These are phyloP conservation scores for Gallinago undulata DNA, from an alignment of 2,113 vertebrate species.

Conservation along the genomic window DNA sequence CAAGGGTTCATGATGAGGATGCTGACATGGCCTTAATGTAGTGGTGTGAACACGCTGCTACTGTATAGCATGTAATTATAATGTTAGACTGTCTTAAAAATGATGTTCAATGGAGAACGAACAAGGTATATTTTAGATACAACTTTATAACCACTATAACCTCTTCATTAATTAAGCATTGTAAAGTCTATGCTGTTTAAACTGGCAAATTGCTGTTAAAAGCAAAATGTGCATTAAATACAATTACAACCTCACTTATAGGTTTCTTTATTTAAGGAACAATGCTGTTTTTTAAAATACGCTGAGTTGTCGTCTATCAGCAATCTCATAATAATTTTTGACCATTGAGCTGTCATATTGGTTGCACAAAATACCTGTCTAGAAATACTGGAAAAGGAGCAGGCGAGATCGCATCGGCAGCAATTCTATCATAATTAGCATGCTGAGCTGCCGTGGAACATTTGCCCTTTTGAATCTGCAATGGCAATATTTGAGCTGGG, in stretches of 20 bases:
- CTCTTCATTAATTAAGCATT: constrained; percentile 66
- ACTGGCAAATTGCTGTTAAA: constrained; percentile 75
- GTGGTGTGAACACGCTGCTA: constrained; percentile 51
- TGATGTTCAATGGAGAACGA: constrained; percentile 63
- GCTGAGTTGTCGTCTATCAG: background rate
- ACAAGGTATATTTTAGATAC: constrained; percentile 76
- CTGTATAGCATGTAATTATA: constrained; percentile 37
- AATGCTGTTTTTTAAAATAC: background rate
- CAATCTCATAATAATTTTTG: background rate
- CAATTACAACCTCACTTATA: constrained; percentile 52
- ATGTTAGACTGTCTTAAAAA: constrained; percentile 66
- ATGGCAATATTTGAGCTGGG: background rate
- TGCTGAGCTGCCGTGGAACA: background rate
- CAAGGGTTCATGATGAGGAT: constrained; percentile 32
- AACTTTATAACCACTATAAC: constrained; percentile 71
- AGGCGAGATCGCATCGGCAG: background rate
- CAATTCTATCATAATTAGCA: background rate
- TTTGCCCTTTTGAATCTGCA: background rate
- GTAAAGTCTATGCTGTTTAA: constrained; percentile 69
- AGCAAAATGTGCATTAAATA: constrained; percentile 77
- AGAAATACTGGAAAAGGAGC: background rate
- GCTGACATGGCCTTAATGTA: constrained; percentile 49
- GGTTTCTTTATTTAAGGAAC: constrained; percentile 24
- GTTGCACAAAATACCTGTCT: background rate
- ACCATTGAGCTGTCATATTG: background rate